These are phyloP conservation scores for Drosophila oshimai DNA, from an alignment of 1,140 invertebrate genomes.

Conservation along the genomic window DNA sequence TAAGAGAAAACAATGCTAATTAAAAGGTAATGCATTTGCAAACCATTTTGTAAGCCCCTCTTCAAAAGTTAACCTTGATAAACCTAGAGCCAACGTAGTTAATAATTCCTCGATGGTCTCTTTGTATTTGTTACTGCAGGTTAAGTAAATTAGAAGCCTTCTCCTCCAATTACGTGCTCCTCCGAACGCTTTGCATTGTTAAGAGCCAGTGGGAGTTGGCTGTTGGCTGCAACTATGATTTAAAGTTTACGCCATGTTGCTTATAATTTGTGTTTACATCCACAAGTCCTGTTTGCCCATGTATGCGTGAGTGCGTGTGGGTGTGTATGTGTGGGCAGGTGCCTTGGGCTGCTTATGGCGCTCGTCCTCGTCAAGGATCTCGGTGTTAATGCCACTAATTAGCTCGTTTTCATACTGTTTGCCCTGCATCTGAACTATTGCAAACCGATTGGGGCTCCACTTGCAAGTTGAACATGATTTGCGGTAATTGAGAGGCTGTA, in stretches of 20 bases:
- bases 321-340: not conserved
- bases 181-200: no score
- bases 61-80: no score
- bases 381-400: slow-evolving; percentile 37
- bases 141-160: not conserved
- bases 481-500: not conserved
- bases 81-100: not conserved
- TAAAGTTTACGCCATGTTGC: not conserved
- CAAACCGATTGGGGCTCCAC: not conserved
- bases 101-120: not conserved
- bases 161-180: no score
- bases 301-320: not conserved
- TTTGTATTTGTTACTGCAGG: not conserved
- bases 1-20: no score
- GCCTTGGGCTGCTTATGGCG: not conserved
- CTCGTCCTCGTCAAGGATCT: not conserved
- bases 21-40: no score
- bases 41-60: no score
- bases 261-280: not conserved
- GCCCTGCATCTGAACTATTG: slow-evolving; percentile 1
- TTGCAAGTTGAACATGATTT: not conserved
- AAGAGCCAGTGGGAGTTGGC: not conserved
- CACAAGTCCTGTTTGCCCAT: not conserved
- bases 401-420: not conserved
- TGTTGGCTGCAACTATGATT: not conserved